Percentiles rank a stretch among this genome's conserved stretches.
Conservation (phyloP, 2,888 invertebrate species). For the Antheraea yamamai region DNA sequence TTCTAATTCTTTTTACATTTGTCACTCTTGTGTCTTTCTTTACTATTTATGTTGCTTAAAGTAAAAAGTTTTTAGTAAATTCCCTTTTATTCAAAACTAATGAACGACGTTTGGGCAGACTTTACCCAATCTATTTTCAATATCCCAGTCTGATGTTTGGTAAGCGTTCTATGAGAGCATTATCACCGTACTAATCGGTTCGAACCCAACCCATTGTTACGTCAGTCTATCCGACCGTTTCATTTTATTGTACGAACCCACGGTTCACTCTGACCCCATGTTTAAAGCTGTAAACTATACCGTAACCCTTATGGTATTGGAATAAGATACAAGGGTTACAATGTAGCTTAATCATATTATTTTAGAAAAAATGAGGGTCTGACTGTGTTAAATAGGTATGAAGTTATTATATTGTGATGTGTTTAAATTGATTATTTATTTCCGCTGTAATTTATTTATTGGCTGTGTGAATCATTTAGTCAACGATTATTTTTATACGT, state of each 20-base stretch:
- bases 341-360: slow-evolving; percentile 24
- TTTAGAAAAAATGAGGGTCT: slow-evolving; percentile 42
- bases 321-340: slow-evolving; percentile 28
- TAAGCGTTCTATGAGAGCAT: slow-evolving; percentile 45
- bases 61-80: not conserved
- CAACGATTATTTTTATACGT: not conserved
- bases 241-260: slow-evolving; percentile 76
- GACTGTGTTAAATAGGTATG: slow-evolving; percentile 53
- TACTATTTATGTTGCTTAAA: no score
- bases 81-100: not conserved
- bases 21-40: no score
- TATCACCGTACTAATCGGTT: slow-evolving; percentile 77
- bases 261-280: slow-evolving; percentile 59
- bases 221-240: slow-evolving; percentile 70
- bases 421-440: slow-evolving; percentile 11
- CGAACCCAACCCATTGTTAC: slow-evolving; percentile 69
- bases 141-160: slow-evolving; percentile 6
- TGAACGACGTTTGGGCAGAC: not conserved
- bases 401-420: slow-evolving; percentile 12
- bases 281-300: slow-evolving; percentile 36
- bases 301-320: slow-evolving; percentile 30
- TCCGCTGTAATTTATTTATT: not conserved
- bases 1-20: no score
- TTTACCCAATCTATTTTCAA: not conserved
- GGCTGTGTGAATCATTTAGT: not conserved